A percentile compares a stretch with the other conserved stretches of the same genome.
Evolutionary conservation across 2,113 vertebrate genomes (phyloP).

Genomic region (Seriola dumerili): DNA sequence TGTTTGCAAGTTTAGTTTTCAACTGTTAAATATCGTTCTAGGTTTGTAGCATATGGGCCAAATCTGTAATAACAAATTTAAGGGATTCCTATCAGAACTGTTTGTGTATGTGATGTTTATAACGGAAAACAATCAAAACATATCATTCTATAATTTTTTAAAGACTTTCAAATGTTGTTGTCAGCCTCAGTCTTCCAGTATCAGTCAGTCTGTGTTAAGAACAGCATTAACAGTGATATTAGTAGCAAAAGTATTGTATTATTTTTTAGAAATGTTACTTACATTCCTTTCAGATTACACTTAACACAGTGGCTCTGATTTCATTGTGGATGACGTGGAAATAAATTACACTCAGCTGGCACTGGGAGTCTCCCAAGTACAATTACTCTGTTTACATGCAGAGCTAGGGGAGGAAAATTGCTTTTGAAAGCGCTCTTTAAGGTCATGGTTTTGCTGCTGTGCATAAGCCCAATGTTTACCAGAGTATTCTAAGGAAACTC

Average conservation of each 20-base stretch:
- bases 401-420: constrained; percentile 85
- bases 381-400: constrained; percentile 87
- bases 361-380: constrained; percentile 81
- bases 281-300: constrained; percentile 4
- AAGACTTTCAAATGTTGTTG: neutral
- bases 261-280: neutral
- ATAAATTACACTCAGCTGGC: constrained; percentile 74
- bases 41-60: too few relatives aligned
- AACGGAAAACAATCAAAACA: neutral
- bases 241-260: neutral
- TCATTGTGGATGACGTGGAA: constrained; percentile 56
- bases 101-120: neutral
- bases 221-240: neutral
- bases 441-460: constrained; percentile 87
- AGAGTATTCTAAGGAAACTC: constrained; percentile 87
- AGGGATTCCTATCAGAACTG: neutral
- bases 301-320: constrained; percentile 25
- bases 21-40: too few relatives aligned
- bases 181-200: neutral
- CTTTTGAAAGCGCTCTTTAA: constrained; percentile 86
- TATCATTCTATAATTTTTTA: neutral
- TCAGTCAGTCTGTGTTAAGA: neutral
- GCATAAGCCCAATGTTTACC: constrained; percentile 91
- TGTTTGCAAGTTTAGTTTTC: too few relatives aligned
- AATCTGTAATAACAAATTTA: neutral